Evolutionary conservation across 1,140 invertebrate genomes (phyloP).

Genomic region (Ruditapes philippinarum): DNA sequence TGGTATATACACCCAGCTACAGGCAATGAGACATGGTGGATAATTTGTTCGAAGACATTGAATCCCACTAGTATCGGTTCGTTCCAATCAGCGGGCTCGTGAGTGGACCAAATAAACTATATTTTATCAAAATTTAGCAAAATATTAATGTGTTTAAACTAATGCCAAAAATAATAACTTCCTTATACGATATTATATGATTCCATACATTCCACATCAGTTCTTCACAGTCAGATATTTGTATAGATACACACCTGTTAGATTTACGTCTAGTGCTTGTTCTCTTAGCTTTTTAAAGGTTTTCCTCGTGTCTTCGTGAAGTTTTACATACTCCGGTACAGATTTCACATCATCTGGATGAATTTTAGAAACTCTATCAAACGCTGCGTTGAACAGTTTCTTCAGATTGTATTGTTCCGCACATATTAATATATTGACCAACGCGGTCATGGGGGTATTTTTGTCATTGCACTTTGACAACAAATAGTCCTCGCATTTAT

Average conservation of each 20-base stretch:
- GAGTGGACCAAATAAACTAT: no score
- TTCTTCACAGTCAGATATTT: no score
- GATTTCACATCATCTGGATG: slow-evolving; percentile 25
- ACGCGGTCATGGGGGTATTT: slow-evolving; percentile 26
- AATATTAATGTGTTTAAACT: no score
- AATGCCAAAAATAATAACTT: no score
- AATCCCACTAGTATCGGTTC: no score
- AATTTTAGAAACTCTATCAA: slow-evolving; percentile 56
- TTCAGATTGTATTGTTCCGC: slow-evolving; percentile 59
- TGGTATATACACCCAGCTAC: no score
- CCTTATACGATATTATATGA: no score
- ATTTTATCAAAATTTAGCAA: no score
- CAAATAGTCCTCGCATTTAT: slow-evolving; percentile 60
- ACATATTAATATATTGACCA: slow-evolving; percentile 57
- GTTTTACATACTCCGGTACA: slow-evolving; percentile 50
- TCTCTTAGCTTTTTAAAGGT: slow-evolving; percentile 27
- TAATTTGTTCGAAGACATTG: no score
- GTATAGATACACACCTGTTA: slow-evolving; percentile 48
- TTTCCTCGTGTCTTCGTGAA: slow-evolving; percentile 36
- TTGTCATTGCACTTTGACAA: slow-evolving; percentile 48
- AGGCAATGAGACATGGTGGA: no score
- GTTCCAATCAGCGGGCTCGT: no score
- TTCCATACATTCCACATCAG: no score
- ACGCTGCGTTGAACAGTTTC: slow-evolving; percentile 47
- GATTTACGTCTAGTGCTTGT: slow-evolving; percentile 54